A percentile compares a stretch with the other conserved stretches of the same genome.
These are phyloP conservation scores for Drosophila lacteicornis DNA, from an alignment of 1,140 invertebrate species.

Conservation along the genomic window DNA sequence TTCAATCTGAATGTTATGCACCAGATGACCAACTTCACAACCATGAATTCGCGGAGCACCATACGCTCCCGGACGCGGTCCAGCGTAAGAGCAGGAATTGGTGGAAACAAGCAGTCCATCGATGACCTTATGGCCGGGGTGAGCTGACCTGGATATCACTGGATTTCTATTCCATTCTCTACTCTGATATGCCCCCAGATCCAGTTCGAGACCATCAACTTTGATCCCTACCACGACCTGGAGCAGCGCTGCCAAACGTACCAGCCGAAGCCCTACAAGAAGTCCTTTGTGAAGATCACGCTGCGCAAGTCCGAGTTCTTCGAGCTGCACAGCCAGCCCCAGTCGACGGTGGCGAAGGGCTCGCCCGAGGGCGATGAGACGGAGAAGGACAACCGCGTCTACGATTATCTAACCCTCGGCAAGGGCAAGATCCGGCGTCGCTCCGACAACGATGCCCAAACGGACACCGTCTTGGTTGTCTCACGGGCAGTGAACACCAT, in stretches of 20 bases:
- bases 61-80: slow-evolving; percentile 43
- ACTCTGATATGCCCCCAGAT: slow-evolving; percentile 30
- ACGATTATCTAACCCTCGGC: slow-evolving; percentile 88
- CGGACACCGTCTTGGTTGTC: slow-evolving; percentile 86
- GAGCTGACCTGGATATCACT: neutral
- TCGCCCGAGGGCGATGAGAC: slow-evolving; percentile 86
- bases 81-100: slow-evolving; percentile 54
- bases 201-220: slow-evolving; percentile 52
- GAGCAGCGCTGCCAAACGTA: neutral
- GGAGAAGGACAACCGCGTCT: slow-evolving; percentile 88
- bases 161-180: no score
- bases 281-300: slow-evolving; percentile 86
- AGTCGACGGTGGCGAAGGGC: slow-evolving; percentile 87
- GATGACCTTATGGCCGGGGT: slow-evolving; percentile 68
- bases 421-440: slow-evolving; percentile 88
- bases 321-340: slow-evolving; percentile 88
- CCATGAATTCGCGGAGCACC: neutral
- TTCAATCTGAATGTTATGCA: slow-evolving; percentile 44
- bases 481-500: slow-evolving; percentile 87
- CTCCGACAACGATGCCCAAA: slow-evolving; percentile 88
- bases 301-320: slow-evolving; percentile 89
- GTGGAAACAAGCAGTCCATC: slow-evolving; percentile 68
- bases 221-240: slow-evolving; percentile 1
- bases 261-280: slow-evolving; percentile 30
- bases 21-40: slow-evolving; percentile 25